Evolutionary conservation across 2,888 invertebrate genomes (phyloP).

Genomic region (Neoaliturus tenellus): DNA sequence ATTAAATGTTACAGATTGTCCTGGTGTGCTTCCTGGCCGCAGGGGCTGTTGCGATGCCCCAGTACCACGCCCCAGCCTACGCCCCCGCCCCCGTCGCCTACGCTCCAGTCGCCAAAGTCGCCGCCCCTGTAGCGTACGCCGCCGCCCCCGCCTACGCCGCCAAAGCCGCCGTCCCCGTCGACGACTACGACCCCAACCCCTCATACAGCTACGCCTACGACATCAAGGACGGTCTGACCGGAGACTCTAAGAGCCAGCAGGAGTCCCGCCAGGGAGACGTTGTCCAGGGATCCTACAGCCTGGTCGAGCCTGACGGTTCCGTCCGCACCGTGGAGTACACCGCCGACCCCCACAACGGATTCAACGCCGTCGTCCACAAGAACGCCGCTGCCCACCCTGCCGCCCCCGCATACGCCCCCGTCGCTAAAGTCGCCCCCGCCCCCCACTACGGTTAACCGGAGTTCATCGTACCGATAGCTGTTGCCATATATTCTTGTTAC

Average conservation of each 20-base stretch:
- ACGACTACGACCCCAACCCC: conserved; percentile 67
- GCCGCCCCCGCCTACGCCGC: conserved; percentile 78
- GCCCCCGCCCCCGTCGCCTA: conserved; percentile 70
- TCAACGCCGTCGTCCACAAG: conserved; percentile 68
- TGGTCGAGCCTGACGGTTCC: conserved; percentile 67
- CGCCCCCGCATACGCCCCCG: conserved; percentile 58
- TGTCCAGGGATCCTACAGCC: conserved; percentile 67
- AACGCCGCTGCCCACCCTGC: conserved; percentile 63
- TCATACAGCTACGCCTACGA: conserved; percentile 67
- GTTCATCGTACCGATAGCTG: background rate
- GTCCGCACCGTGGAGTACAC: conserved; percentile 67
- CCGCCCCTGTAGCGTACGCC: conserved; percentile 73
- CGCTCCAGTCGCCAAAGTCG: conserved; percentile 72
- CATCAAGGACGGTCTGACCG: conserved; percentile 66
- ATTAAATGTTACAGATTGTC: background rate
- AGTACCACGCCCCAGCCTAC: conserved; percentile 38
- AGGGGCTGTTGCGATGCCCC: background rate
- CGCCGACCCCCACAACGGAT: conserved; percentile 68
- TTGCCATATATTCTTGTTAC: conserved; percentile 24
- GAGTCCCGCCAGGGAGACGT: conserved; percentile 66
- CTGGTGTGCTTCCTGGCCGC: background rate
- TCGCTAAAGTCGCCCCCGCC: conserved; percentile 52
- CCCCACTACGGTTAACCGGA: conserved; percentile 52
- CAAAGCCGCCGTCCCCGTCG: conserved; percentile 70
- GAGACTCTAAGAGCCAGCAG: conserved; percentile 67